Evolutionary conservation across 2,113 vertebrate species (phyloP).

Genomic region (Terrapene triunguis): DNA sequence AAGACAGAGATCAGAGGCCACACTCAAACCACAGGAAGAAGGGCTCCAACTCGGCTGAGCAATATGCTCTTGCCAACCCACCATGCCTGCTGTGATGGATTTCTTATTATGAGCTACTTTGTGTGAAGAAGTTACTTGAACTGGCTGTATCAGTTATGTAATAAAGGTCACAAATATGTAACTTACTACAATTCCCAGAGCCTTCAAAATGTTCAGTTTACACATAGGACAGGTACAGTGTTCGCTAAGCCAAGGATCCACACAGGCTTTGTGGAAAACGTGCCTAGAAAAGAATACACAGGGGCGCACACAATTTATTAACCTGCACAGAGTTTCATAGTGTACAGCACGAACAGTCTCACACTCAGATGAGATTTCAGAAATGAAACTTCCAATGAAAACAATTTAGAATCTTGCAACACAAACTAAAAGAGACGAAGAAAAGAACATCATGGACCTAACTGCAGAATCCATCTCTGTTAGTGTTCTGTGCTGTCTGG

Average conservation of each 20-base stretch:
- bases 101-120: not conserved
- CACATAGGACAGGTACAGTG: constrained; percentile 99
- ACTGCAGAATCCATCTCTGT: not conserved
- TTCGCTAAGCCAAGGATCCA: constrained; percentile 98
- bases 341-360: not conserved
- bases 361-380: not conserved
- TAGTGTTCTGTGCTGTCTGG: not conserved
- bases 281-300: constrained; percentile 84
- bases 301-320: not conserved
- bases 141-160: not conserved
- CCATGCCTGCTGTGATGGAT: not conserved
- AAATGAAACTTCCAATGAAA: not conserved
- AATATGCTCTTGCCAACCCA: not conserved
- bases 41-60: not conserved
- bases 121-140: not conserved
- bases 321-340: not conserved
- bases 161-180: not conserved
- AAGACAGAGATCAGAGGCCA: not conserved
- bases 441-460: not conserved
- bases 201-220: constrained; percentile 98
- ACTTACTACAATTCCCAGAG: constrained; percentile 95
- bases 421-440: not conserved
- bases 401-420: not conserved
- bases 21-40: not conserved
- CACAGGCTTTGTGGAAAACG: constrained; percentile 97